Evolutionary conservation across 2,797 vertebrate species (phyloP).

Genomic region (Protonibea diacanthus): DNA sequence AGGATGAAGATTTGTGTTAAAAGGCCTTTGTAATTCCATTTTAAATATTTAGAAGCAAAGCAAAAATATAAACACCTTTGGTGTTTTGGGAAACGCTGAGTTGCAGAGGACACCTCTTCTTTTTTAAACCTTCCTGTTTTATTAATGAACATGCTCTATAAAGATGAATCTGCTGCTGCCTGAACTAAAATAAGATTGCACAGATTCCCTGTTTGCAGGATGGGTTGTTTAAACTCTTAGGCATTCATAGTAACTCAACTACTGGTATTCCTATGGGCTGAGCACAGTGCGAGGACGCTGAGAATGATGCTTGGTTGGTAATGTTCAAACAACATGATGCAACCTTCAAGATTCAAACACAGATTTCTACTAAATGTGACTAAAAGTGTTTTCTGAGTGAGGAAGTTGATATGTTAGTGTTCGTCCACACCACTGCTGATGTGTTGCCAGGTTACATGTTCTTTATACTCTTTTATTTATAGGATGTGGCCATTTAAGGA

Average conservation of each 20-base stretch:
- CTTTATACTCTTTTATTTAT: not conserved
- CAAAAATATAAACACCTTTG: conserved; percentile 65
- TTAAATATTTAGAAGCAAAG: conserved; percentile 77
- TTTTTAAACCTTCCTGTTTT: conserved; percentile 58
- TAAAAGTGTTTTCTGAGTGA: conserved; percentile 1
- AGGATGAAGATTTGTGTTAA: conserved; percentile 30
- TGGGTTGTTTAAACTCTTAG: conserved; percentile 22
- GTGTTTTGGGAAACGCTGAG: conserved; percentile 53
- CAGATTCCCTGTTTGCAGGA: conserved; percentile 34
- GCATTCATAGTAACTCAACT: conserved; percentile 19
- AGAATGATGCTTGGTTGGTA: not conserved
- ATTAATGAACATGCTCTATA: conserved; percentile 53
- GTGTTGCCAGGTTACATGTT: not conserved
- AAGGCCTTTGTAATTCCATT: conserved; percentile 44
- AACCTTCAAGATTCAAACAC: not conserved
- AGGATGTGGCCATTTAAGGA: not conserved
- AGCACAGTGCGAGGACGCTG: not conserved
- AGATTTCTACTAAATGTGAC: not conserved
- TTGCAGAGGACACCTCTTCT: conserved; percentile 54
- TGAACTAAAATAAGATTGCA: conserved; percentile 43
- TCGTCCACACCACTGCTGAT: not conserved
- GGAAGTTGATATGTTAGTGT: not conserved
- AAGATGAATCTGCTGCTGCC: conserved; percentile 38
- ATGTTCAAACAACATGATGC: not conserved
- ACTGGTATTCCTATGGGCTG: not conserved